phyloP scores from a whole-genome alignment of 2,888 invertebrate genomes.

The Micoletzkya japonica region DNA sequence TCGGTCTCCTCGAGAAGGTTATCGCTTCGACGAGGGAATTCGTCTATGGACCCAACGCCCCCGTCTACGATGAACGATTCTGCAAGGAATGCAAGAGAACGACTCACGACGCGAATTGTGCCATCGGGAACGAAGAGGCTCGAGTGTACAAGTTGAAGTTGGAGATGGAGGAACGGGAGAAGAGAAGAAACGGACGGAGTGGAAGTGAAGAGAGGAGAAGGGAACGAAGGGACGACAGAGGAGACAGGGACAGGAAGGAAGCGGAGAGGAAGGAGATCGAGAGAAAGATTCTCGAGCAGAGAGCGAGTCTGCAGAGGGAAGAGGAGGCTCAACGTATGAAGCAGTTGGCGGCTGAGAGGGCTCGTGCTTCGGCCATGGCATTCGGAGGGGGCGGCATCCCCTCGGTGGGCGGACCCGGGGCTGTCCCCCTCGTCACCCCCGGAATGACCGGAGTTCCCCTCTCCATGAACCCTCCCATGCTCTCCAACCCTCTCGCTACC shows the following conservation, averaged over 20 bases:
- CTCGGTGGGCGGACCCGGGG: constrained; percentile 15
- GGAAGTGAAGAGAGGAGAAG: constrained; percentile 15
- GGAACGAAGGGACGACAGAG: not conserved
- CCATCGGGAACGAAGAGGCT: constrained; percentile 7
- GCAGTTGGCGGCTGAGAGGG: constrained; percentile 2
- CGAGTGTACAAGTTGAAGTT: constrained; percentile 2
- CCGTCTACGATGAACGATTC: constrained; percentile 13
- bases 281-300: constrained; percentile 13
- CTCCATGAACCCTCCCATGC: not conserved
- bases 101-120: constrained; percentile 7
- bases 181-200: constrained; percentile 4
- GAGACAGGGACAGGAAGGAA: constrained; percentile 7
- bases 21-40: constrained; percentile 13
- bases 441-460: constrained; percentile 6
- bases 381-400: constrained; percentile 23
- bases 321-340: not conserved
- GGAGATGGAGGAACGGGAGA: constrained; percentile 4
- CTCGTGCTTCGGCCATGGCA: constrained; percentile 7
- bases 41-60: constrained; percentile 11
- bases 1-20: not conserved
- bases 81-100: constrained; percentile 13
- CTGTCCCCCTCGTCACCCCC: constrained; percentile 9
- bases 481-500: constrained; percentile 3
- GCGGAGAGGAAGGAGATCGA: constrained; percentile 12
- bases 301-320: constrained; percentile 4